Evolutionary conservation across 2,888 invertebrate genomes (phyloP).

Genomic region (Andrena marginata): DNA sequence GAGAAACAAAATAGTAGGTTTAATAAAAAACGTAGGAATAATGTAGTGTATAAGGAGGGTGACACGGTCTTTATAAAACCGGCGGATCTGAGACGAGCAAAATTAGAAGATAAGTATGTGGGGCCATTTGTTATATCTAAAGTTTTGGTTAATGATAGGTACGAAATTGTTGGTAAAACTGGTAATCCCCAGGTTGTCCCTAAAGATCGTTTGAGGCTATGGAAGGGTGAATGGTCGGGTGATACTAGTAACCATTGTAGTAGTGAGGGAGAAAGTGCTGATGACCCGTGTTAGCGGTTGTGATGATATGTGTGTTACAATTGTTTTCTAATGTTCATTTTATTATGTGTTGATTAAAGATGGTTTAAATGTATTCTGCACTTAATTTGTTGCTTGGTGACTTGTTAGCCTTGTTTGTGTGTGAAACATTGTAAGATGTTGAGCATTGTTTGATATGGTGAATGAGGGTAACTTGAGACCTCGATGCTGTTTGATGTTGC

Average conservation of each 20-base stretch:
- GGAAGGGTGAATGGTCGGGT: background rate
- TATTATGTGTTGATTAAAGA: no score
- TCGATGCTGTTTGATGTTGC: no score
- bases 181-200: background rate
- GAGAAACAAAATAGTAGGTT: background rate
- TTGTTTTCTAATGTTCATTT: no score
- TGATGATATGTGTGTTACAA: no score
- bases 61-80: constrained; percentile 12
- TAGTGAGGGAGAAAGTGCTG: no score
- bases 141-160: background rate
- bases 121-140: constrained; percentile 12
- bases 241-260: background rate
- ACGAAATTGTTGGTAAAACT: background rate
- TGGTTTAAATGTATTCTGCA: no score
- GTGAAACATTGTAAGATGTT: no score
- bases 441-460: no score
- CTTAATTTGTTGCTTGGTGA: no score
- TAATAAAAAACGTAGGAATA: background rate
- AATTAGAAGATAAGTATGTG: constrained; percentile 3
- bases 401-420: no score
- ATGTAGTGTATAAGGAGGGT: background rate
- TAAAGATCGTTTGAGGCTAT: constrained; percentile 2
- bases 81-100: background rate
- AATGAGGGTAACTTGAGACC: no score
- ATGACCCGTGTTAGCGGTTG: no score